A percentile compares a stretch with the other conserved stretches of the same genome.
These are phyloP conservation scores for Xanthia icteritia DNA, from an alignment of 2,888 invertebrate species.

Conservation along the genomic window DNA sequence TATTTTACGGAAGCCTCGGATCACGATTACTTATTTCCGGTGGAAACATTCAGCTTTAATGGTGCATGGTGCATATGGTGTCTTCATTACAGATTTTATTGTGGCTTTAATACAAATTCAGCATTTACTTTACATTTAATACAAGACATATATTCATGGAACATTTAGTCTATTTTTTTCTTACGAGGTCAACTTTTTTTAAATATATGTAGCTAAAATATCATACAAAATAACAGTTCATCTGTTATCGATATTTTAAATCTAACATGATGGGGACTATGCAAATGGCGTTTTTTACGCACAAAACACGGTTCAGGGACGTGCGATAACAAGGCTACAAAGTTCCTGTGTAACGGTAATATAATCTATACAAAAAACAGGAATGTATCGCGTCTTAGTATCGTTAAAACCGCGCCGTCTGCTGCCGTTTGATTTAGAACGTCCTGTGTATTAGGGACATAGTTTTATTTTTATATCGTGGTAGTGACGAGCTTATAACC, in stretches of 20 bases:
- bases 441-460: background rate
- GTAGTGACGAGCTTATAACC: background rate
- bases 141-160: slow-evolving; percentile 8
- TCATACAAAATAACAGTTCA: background rate
- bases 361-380: background rate
- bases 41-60: background rate
- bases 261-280: background rate
- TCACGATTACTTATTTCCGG: background rate
- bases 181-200: background rate
- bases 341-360: background rate
- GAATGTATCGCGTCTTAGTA: background rate
- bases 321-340: background rate
- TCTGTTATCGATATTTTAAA: background rate
- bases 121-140: slow-evolving; percentile 26
- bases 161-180: too few species aligned
- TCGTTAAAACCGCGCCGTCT: background rate
- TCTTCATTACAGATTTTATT: slow-evolving; percentile 34
- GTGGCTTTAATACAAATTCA: slow-evolving; percentile 18
- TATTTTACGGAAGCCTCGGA: background rate
- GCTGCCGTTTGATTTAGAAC: background rate
- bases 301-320: background rate
- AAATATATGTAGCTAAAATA: background rate
- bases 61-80: too few species aligned
- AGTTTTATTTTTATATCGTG: background rate
- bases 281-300: background rate